These are phyloP conservation scores for Beris chalybata DNA, from an alignment of 2,888 invertebrate genomes.

Conservation along the genomic window DNA sequence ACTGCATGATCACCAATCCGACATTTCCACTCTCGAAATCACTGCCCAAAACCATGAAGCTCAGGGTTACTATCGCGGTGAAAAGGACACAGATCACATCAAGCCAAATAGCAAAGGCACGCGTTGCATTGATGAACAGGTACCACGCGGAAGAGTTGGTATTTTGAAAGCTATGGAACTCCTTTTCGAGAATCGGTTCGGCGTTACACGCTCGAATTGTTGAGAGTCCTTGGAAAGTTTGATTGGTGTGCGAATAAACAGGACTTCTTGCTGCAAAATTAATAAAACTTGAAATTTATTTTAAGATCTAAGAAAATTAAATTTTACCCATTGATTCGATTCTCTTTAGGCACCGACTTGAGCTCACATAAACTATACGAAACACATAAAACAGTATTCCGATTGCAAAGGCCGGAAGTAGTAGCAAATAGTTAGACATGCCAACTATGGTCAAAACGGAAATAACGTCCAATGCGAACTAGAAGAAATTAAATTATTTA, in stretches of 20 bases:
- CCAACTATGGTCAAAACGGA: constrained; percentile 66
- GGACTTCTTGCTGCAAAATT: constrained; percentile 62
- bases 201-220: constrained; percentile 75
- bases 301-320: constrained; percentile 14
- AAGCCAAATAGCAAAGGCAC: constrained; percentile 92
- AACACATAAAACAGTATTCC: constrained; percentile 62
- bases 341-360: constrained; percentile 60
- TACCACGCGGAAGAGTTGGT: constrained; percentile 75
- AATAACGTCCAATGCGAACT: constrained; percentile 53
- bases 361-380: constrained; percentile 60
- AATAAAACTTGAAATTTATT: constrained; percentile 54
- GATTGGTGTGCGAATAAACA: constrained; percentile 73
- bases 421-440: constrained; percentile 64
- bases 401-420: constrained; percentile 64
- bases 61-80: constrained; percentile 81
- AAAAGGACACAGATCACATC: constrained; percentile 87
- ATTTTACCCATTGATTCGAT: constrained; percentile 54
- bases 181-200: constrained; percentile 63
- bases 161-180: constrained; percentile 67
- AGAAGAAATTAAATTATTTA: constrained; percentile 19
- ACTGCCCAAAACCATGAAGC: constrained; percentile 69
- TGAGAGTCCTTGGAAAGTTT: constrained; percentile 75
- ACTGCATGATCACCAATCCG: constrained; percentile 72
- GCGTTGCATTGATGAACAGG: constrained; percentile 81
- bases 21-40: constrained; percentile 63